These are phyloP conservation scores for Pandion haliaetus DNA, from an alignment of 2,113 vertebrate genomes.

Conservation along the genomic window DNA sequence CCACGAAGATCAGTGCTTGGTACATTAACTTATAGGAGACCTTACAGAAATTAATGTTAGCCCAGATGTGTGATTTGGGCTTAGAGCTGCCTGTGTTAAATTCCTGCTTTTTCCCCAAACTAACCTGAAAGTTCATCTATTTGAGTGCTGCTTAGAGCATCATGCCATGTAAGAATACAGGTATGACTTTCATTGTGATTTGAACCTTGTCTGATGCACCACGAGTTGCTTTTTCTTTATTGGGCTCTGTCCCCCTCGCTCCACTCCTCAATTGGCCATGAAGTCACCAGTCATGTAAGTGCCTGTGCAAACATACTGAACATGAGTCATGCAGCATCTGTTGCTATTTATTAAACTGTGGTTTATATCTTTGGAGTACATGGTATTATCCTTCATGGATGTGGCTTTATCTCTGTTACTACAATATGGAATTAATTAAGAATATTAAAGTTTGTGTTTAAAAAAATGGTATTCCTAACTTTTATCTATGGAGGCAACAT, in stretches of 20 bases:
- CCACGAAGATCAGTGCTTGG: background rate
- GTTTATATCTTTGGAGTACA: background rate
- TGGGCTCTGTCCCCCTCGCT: background rate
- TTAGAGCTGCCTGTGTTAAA: background rate
- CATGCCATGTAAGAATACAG: background rate
- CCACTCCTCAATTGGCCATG: background rate
- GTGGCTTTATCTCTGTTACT: constrained; percentile 26
- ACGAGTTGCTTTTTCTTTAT: background rate
- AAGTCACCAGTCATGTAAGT: background rate
- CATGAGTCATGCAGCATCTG: background rate
- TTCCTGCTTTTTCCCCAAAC: background rate
- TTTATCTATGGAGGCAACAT: background rate
- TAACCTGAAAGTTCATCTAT: background rate
- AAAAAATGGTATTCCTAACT: background rate
- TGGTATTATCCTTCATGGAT: background rate
- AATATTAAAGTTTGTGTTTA: background rate
- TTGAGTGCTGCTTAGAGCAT: background rate
- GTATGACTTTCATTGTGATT: background rate
- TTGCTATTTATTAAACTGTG: constrained; percentile 23
- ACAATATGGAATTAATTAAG: constrained; percentile 17
- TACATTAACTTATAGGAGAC: background rate
- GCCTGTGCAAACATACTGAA: background rate
- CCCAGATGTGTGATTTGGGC: background rate
- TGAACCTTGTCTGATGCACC: background rate
- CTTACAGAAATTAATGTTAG: background rate